Percentiles rank a stretch among this genome's conserved stretches.
Evolutionary conservation across 2,888 invertebrate genomes (phyloP).

Genomic region (Schizotus pectinicornis): DNA sequence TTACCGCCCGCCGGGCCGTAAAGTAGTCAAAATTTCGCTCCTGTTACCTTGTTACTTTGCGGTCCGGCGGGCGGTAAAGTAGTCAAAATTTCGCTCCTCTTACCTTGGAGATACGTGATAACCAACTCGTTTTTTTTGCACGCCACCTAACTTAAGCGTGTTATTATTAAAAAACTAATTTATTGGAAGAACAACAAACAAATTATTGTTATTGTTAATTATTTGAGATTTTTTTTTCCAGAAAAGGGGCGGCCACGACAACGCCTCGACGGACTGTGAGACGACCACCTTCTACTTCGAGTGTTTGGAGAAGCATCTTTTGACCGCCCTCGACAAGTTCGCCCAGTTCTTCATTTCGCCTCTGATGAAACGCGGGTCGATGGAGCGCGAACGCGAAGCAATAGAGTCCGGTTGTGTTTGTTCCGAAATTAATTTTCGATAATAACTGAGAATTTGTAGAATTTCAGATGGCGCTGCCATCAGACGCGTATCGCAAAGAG

Average conservation of each 20-base stretch:
- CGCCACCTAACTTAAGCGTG: no score
- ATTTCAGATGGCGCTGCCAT: conserved; percentile 80
- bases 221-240: conserved; percentile 53
- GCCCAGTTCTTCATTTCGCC: conserved; percentile 89
- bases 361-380: conserved; percentile 81
- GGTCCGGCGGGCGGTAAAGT: no score
- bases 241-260: conserved; percentile 85
- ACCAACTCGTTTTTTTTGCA: no score
- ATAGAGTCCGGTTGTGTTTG: conserved; percentile 76
- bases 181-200: no score
- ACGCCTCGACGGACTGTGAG: conserved; percentile 88
- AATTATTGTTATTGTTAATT: not conserved
- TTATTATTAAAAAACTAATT: no score
- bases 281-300: conserved; percentile 89
- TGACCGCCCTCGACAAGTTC: conserved; percentile 81
- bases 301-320: conserved; percentile 79
- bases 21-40: no score
- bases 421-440: not conserved
- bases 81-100: no score
- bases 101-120: no score
- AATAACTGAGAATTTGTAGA: conserved; percentile 63
- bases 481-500: conserved; percentile 76
- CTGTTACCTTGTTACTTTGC: no score
- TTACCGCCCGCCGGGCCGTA: no score
- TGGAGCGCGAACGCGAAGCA: conserved; percentile 85